A percentile compares a stretch with the other conserved stretches of the same genome.
Evolutionary conservation across 2,888 invertebrate genomes (phyloP).

Genomic region (Leptodirus hochenwartii): DNA sequence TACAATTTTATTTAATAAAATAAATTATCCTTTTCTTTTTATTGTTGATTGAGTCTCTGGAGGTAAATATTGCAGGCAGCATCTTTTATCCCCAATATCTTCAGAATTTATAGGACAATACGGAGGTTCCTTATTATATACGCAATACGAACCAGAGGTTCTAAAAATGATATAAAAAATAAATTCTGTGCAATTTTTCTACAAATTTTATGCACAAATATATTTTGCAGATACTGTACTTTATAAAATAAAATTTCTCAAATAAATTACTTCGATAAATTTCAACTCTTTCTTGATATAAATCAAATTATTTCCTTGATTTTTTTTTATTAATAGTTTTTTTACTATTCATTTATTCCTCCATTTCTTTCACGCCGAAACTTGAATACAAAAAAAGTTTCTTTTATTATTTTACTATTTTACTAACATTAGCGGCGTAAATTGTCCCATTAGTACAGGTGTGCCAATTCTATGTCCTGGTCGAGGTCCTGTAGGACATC

Average conservation of each 20-base stretch:
- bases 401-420: no score
- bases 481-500: constrained; percentile 47
- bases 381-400: constrained; percentile 1
- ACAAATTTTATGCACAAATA: constrained; percentile 1
- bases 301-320: no score
- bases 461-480: constrained; percentile 35
- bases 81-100: constrained; percentile 43
- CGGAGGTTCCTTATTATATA: constrained; percentile 43
- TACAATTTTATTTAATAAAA: no score
- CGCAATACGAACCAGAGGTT: constrained; percentile 50
- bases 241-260: no score
- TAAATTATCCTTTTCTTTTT: not conserved
- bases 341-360: no score
- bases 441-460: constrained; percentile 48
- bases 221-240: no score
- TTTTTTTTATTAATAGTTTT: no score
- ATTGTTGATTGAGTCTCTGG: constrained; percentile 5
- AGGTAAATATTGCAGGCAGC: constrained; percentile 32
- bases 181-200: no score
- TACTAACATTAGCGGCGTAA: constrained; percentile 46
- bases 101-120: constrained; percentile 43
- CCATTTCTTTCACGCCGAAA: not conserved
- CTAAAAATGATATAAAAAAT: constrained; percentile 22
- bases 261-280: no score
- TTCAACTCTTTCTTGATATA: no score